Evolutionary conservation across 2,888 invertebrate species (phyloP), one percentile per base, ranked within the genome.

Genomic region (Cerceris ruficornis): DNA sequence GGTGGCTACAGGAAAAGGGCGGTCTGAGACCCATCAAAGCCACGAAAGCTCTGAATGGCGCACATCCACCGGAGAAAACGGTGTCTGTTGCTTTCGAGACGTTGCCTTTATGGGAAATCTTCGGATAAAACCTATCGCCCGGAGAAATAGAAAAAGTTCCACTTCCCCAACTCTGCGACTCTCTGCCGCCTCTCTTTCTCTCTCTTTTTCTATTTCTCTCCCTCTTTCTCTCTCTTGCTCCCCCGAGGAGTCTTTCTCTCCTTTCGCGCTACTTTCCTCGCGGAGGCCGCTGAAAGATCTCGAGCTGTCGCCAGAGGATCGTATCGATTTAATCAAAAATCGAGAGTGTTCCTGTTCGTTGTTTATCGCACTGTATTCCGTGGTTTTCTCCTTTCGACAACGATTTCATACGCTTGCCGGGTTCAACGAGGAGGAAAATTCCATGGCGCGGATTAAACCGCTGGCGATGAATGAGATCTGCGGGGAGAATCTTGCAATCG

Each of bases 1-100:
- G 72, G 80, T 77, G 82, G 68, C 76, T 89, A 89, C 89, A 89
- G 87, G 89, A 81, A 89, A 89, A 87, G 86, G 89, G 89, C 89
- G 89, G 87, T 88, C 88, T 85, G 84, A 86, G 88, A 88, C 82
- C 87, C 86, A 88, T 89, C 88, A 89, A 88, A 88, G 88, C 88
- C 88, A 87, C 86, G 87, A 86, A 83, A 87, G 84, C 85, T 81
- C 85, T 82, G 86, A 87, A 88, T 84, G 86, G 84, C 74, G 69
- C 80, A 67, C 80, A 82, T 77, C 72, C 80, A 73, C 72, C 67
- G 69, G 75, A 73, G 67, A 76, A 68, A 69, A 77, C 70, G 84
- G 55, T 75, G 86, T 88, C 83, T 86, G 86, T 87, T 84, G 87
- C 86, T 80, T 84, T 82, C 84, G 75, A 79, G 82, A 80, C 80